Evolutionary conservation across 2,113 vertebrate species (phyloP).

Genomic region (Geococcyx californianus): DNA sequence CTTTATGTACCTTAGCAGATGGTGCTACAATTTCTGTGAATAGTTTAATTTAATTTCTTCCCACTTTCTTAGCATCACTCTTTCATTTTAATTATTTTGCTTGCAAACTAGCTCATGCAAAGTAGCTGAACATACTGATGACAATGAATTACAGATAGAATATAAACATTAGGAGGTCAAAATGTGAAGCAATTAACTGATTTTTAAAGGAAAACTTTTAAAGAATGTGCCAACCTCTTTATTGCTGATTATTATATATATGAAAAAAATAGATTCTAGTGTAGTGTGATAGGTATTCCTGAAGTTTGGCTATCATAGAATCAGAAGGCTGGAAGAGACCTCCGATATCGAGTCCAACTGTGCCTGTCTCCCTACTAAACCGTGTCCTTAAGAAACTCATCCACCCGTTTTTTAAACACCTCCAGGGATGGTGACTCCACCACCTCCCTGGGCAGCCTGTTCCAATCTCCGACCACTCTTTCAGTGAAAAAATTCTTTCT

Average conservation of each 20-base stretch:
- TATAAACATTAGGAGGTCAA: background rate
- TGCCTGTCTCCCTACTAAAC: too few relatives aligned
- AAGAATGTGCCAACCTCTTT: background rate
- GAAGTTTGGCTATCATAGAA: background rate
- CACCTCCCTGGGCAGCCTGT: too few relatives aligned
- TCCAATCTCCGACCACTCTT: too few relatives aligned
- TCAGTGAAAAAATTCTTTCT: too few relatives aligned
- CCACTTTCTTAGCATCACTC: background rate
- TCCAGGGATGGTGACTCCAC: too few relatives aligned
- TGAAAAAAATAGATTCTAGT: background rate
- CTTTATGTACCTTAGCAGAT: background rate
- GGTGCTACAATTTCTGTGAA: slow-evolving; percentile 4
- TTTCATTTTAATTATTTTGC: slow-evolving; percentile 41
- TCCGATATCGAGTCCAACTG: too few relatives aligned
- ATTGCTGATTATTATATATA: background rate
- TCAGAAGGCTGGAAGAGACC: too few relatives aligned
- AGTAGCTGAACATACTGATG: background rate
- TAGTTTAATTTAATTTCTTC: slow-evolving; percentile 24
- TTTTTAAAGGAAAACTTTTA: background rate
- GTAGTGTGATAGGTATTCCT: background rate
- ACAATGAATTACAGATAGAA: background rate
- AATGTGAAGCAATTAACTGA: background rate
- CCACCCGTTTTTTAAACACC: too few relatives aligned
- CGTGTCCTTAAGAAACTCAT: too few relatives aligned
- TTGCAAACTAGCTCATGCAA: background rate